phyloP scores from a whole-genome alignment of 2,797 vertebrate species.

The Dendrocincla fuliginosa region DNA sequence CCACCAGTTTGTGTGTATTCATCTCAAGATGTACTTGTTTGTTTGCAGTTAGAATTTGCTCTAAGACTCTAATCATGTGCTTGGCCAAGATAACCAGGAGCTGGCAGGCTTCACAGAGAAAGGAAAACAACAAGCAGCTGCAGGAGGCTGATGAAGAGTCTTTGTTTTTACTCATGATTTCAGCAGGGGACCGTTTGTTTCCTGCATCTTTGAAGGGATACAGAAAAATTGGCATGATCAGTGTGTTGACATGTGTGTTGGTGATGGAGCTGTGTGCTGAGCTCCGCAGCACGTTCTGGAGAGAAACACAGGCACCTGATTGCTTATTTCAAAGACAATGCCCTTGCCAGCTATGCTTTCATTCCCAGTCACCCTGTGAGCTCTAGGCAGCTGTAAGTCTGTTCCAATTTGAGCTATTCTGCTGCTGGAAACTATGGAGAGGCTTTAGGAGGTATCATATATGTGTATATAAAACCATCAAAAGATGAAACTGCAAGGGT shows the following conservation, averaged over 20 bases:
- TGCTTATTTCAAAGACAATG: neutral
- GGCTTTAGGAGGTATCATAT: neutral
- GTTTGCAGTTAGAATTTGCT: conserved; percentile 27
- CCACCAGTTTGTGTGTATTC: neutral
- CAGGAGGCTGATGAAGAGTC: conserved; percentile 59
- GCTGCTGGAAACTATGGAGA: neutral
- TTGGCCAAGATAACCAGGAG: conserved; percentile 43
- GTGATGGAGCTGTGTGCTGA: neutral
- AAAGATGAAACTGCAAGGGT: neutral
- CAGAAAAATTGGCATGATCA: neutral
- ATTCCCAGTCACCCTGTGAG: neutral
- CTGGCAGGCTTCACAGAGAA: conserved; percentile 34
- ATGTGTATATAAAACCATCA: neutral
- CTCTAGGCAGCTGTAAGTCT: neutral
- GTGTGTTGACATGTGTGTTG: neutral
- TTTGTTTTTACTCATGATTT: conserved; percentile 53
- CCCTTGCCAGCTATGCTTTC: neutral
- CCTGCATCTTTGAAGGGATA: neutral
- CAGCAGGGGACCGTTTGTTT: conserved; percentile 31
- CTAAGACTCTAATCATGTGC: conserved; percentile 40
- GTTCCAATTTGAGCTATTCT: neutral
- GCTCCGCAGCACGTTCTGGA: neutral
- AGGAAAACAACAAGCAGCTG: conserved; percentile 61
- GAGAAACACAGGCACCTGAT: neutral
- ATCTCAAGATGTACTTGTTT: conserved; percentile 30